Evolutionary conservation across 2,888 invertebrate species (phyloP), one percentile per base, ranked within the genome.

Genomic region (Coenonympha arcania): DNA sequence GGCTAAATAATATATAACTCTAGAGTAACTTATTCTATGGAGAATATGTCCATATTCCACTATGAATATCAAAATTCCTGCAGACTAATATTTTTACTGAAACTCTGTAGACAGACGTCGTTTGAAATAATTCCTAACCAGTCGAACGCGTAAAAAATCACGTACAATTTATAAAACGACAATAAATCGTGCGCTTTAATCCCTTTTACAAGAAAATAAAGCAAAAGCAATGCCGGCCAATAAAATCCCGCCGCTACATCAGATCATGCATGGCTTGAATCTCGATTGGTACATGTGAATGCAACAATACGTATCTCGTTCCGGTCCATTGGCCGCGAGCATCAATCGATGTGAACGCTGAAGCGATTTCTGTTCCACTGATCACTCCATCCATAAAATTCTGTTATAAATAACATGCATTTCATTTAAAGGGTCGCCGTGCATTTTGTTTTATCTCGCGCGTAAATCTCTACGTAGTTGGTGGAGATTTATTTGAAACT

Each of bases 291-390:
- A 51, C 40, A 67, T 76, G 71, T 70, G 71, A 76, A 77, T 71
- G 62, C 68, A 65, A 80, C 76, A 78, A 76, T 74, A 73, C 66
- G 65, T 55, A 63, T 62, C 59, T 62, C 62, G 68, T 76, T 78
- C 71, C 76, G 62, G 64, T 48, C 74, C 76, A 77, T 68, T 76
- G 79, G 63, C 57, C 66, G 59, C 60, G 65, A 65, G 62, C 62
- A 67, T 69, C 70, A 71, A 75, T 69, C 71, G 70, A 71, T 45
- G 67, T 68, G 73, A 71, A 69, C 67, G 62, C 58, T 59, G 64
- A 62, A 65, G 67, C 64, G 75, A 76, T 78, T 76, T 76, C 76
- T 70, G 64, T 64, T 50, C 67, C 70, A 74, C 71, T 70, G 71
- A 61, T 56, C 63, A 41, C 62, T 63, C 50, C 49, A 52, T 48